Conservation (phyloP, 1,140 invertebrate genomes). For the Vanessa atalanta region DNA sequence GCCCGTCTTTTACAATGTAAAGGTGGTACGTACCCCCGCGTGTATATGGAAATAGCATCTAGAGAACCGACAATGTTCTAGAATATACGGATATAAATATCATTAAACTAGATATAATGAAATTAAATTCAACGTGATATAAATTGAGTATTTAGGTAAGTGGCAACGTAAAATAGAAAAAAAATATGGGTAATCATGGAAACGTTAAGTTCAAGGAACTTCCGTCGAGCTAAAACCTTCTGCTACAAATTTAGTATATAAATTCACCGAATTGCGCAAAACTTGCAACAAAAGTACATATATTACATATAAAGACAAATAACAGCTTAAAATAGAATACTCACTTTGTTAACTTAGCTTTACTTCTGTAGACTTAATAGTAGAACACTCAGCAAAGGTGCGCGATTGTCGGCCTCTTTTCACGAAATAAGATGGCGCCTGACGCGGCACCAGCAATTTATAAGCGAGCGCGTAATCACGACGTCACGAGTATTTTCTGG, state of each 20-base stretch:
- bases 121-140: too few species aligned
- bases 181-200: not conserved
- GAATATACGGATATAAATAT: too few species aligned
- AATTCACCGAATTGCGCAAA: too few species aligned
- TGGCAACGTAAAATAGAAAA: not conserved
- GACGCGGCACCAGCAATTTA: constrained; percentile 48
- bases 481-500: constrained; percentile 72
- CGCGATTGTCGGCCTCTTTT: constrained; percentile 75
- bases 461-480: constrained; percentile 55
- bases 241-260: not conserved
- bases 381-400: constrained; percentile 75
- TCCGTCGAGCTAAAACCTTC: constrained; percentile 10
- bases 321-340: constrained; percentile 42
- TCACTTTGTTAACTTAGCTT: constrained; percentile 60
- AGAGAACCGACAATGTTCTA: too few species aligned
- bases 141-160: too few species aligned
- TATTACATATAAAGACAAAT: constrained; percentile 18
- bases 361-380: constrained; percentile 61
- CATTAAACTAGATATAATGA: too few species aligned
- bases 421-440: constrained; percentile 69
- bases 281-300: constrained; percentile 2
- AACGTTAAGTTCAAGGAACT: constrained; percentile 32
- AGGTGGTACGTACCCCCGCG: too few species aligned
- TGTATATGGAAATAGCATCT: too few species aligned
- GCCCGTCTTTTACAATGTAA: too few species aligned